Conservation (phyloP, 1,140 invertebrate species). For the Drosophila baimaii region DNA sequence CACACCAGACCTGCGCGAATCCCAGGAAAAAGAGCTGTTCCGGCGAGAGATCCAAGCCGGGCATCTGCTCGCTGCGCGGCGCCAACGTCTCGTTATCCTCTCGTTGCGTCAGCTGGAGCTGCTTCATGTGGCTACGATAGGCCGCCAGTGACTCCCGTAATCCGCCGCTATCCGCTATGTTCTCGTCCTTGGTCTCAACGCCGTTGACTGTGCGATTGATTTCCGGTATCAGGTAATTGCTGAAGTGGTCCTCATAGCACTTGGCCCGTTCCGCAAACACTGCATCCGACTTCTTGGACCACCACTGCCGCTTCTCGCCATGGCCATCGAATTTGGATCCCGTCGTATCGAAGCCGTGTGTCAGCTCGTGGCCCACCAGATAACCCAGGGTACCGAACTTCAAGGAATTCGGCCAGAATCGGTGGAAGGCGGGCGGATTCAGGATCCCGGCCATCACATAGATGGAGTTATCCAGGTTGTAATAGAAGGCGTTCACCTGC, state of each 20-base stretch:
- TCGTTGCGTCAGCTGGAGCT: constrained; percentile 75
- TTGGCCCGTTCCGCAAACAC: constrained; percentile 85
- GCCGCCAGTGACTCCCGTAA: constrained; percentile 94
- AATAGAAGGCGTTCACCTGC: constrained; percentile 81
- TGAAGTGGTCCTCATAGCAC: constrained; percentile 91
- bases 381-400: constrained; percentile 77
- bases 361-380: constrained; percentile 74
- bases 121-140: constrained; percentile 85
- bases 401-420: constrained; percentile 67
- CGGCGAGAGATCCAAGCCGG: constrained; percentile 92
- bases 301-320: constrained; percentile 74
- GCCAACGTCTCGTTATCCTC: constrained; percentile 71
- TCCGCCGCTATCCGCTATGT: constrained; percentile 93
- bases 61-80: constrained; percentile 87
- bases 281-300: constrained; percentile 58
- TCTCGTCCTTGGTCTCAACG: constrained; percentile 88
- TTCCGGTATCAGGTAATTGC: constrained; percentile 74
- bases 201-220: constrained; percentile 87
- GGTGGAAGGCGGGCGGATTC: constrained; percentile 96
- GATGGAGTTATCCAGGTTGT: constrained; percentile 75
- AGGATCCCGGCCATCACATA: constrained; percentile 92
- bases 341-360: constrained; percentile 71
- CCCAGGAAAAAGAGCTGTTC: constrained; percentile 95
- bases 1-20: constrained; percentile 90
- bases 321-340: constrained; percentile 59